phyloP scores from a whole-genome alignment of 2,888 invertebrate species.

The Liopterus haemorrhoidalis region DNA sequence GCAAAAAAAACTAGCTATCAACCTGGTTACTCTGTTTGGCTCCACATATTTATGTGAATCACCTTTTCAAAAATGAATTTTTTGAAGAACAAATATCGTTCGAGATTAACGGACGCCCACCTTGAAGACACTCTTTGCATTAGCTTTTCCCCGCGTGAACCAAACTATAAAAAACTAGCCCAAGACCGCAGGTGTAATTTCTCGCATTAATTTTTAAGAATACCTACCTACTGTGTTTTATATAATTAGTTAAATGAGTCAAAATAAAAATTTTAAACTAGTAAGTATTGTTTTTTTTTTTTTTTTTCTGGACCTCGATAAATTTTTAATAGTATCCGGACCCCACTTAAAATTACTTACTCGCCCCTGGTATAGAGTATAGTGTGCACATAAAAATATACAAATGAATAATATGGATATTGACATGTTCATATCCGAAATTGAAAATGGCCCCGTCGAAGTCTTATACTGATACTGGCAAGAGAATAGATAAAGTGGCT shows the following conservation, averaged over 20 bases:
- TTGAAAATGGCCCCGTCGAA: too few species aligned
- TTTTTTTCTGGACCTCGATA: too few species aligned
- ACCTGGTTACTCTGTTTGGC: conserved; percentile 24
- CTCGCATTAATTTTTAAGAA: conserved; percentile 15
- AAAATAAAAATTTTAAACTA: conserved; percentile 39
- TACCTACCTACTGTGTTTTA: conserved; percentile 14
- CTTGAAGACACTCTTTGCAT: conserved; percentile 20
- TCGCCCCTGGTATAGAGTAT: too few species aligned
- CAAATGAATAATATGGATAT: too few species aligned
- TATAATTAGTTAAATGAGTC: conserved; percentile 13
- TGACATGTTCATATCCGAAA: too few species aligned
- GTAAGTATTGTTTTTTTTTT: too few species aligned
- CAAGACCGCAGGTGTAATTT: conserved; percentile 20
- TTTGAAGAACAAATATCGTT: conserved; percentile 19
- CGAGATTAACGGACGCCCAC: conserved; percentile 17
- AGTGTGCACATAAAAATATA: too few species aligned
- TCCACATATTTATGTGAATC: conserved; percentile 20
- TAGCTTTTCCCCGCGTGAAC: conserved; percentile 15
- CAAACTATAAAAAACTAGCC: conserved; percentile 21
- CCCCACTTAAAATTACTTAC: too few species aligned
- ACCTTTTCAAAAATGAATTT: conserved; percentile 10
- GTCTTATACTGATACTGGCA: too few species aligned
- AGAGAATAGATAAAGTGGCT: too few species aligned
- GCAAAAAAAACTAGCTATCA: conserved; percentile 23
- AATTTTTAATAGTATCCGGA: too few species aligned